A percentile compares a stretch with the other conserved stretches of the same genome.
These are phyloP conservation scores for Pelecanoides urinatrix DNA, from an alignment of 2,113 vertebrate genomes.

Conservation along the genomic window DNA sequence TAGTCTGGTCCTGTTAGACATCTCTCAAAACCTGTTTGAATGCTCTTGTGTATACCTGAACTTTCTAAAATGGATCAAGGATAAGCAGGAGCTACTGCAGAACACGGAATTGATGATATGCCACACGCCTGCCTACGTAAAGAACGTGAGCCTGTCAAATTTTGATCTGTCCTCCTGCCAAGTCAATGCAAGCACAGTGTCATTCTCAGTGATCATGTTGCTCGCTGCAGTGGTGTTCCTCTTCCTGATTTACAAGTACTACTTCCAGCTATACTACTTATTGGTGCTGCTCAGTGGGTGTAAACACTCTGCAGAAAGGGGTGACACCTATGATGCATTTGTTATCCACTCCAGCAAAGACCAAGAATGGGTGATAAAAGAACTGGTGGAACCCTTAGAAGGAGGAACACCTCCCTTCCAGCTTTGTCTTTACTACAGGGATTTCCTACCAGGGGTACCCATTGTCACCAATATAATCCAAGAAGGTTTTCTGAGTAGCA, in stretches of 20 bases:
- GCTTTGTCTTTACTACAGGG: slow-evolving; percentile 76
- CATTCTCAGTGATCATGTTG: neutral
- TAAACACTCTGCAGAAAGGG: slow-evolving; percentile 35
- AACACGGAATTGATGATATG: slow-evolving; percentile 58
- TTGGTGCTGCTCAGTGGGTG: slow-evolving; percentile 69
- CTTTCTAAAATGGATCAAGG: slow-evolving; percentile 72
- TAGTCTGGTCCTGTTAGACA: slow-evolving; percentile 49
- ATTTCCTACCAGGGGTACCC: slow-evolving; percentile 77
- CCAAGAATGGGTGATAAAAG: slow-evolving; percentile 76
- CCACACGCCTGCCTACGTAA: neutral
- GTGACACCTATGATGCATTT: slow-evolving; percentile 75
- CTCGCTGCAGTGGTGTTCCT: neutral
- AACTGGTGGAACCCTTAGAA: slow-evolving; percentile 78
- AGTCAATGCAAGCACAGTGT: neutral
- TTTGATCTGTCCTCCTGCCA: slow-evolving; percentile 64
- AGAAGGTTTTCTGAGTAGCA: slow-evolving; percentile 77
- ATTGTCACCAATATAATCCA: slow-evolving; percentile 78
- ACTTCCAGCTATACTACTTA: slow-evolving; percentile 70
- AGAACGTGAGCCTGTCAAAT: neutral
- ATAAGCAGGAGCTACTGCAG: slow-evolving; percentile 42
- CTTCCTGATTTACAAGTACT: slow-evolving; percentile 72
- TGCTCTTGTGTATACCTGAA: slow-evolving; percentile 66
- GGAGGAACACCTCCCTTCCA: slow-evolving; percentile 66
- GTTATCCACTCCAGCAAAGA: slow-evolving; percentile 82
- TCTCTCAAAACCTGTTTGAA: slow-evolving; percentile 71